These are phyloP conservation scores for Allobates femoralis DNA, from an alignment of 2,797 vertebrate genomes.

Conservation along the genomic window DNA sequence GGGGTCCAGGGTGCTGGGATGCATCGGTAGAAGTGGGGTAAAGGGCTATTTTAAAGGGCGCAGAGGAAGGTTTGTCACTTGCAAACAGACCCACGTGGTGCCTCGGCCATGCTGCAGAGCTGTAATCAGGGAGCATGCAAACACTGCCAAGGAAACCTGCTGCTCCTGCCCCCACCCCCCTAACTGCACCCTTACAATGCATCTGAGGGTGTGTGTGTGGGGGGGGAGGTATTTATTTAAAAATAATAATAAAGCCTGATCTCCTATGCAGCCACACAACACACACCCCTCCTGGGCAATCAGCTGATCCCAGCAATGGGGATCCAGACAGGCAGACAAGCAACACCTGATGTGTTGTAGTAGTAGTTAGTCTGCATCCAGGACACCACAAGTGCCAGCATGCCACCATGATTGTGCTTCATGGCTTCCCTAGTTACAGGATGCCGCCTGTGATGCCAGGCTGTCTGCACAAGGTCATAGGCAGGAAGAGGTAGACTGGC, in stretches of 20 bases:
- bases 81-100: slow-evolving; percentile 95
- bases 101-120: slow-evolving; percentile 81
- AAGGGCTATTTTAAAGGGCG: slow-evolving; percentile 48
- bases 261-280: not conserved
- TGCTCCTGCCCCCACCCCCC: not conserved
- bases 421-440: not conserved
- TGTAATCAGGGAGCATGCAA: slow-evolving; percentile 44
- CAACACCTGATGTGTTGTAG: not conserved
- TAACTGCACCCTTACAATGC: not conserved
- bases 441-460: not conserved
- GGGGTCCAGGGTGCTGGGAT: slow-evolving; percentile 69
- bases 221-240: not conserved
- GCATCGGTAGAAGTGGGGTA: slow-evolving; percentile 61
- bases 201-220: too few species aligned
- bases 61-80: slow-evolving; percentile 74
- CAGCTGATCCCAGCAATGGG: slow-evolving; percentile 54
- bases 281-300: slow-evolving; percentile 26
- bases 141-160: slow-evolving; percentile 29
- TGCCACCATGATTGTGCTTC: not conserved
- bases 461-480: slow-evolving; percentile 36
- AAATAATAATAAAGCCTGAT: too few species aligned
- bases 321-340: not conserved
- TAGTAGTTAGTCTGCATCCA: not conserved
- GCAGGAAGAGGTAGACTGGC: not conserved
- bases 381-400: not conserved